Base-by-base conservation (phyloP, 1,140 invertebrate species). In the Drosophila dunni region DNA sequence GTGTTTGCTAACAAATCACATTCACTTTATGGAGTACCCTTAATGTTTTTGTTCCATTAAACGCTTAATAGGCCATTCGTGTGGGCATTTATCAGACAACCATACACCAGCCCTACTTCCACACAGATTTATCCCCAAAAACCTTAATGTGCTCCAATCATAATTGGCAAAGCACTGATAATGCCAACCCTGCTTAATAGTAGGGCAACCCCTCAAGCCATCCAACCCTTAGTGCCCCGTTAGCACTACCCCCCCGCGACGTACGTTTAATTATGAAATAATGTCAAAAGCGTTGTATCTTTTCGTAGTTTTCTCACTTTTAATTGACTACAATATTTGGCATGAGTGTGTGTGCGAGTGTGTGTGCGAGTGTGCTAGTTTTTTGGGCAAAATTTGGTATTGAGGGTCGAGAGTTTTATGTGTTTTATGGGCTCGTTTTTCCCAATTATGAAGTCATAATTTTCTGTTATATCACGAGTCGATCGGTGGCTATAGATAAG, bases 391-490 rank as follows among this genome's bases (percentile, higher is more conserved):
- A 53, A 53, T 88, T 88, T 88, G 88, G 83, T 79, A 88, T 86
- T 83, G 46, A 45, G 57, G 68, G 61, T 71, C 61, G 34, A 40
- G 38, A 40, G 40, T 56, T 11, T 9, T 42, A 57, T 53, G 58
- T 17, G 46, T 56, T 68, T 78, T 38, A 51, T 56, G 34, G 45
- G 11, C 33, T 56, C 60, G 61, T 56, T 73, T 67, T 73, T 69
- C 34, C 69, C 76, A 89, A 89, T 89, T 88, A 88, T 88, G 84
- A 88, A 88, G 83, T 78, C 83, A 88, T 88, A 88, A 89, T 88
- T 79, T 48, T 88, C 46, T 88, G 83, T 89, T 84, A 69, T 80
- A 88, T 88, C 83, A 88, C 83, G 78, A 62, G 50, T 53, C 77
- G 79, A 85, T 86, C 83, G 79, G 68, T 69, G 74, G 73, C 81